These are phyloP conservation scores for Drosophila mimica DNA, from an alignment of 2,888 invertebrate species.

Conservation along the genomic window DNA sequence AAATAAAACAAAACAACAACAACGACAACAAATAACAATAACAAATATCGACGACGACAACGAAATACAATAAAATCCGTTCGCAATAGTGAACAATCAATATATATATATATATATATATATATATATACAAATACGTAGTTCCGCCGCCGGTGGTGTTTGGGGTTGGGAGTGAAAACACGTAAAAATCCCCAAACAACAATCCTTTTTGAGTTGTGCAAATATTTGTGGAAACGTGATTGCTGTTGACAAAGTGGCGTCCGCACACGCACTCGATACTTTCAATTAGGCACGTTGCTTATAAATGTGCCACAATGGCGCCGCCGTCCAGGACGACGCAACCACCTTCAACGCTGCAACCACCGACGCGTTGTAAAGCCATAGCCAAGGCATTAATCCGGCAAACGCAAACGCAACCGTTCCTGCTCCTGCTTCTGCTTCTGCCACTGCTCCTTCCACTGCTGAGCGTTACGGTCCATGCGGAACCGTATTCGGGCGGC, in stretches of 20 bases:
- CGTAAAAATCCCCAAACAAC: slow-evolving; percentile 20
- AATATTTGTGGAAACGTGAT: slow-evolving; percentile 74
- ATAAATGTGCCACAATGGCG: slow-evolving; percentile 81
- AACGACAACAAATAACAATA: slow-evolving; percentile 12
- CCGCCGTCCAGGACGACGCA: slow-evolving; percentile 73
- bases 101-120: slow-evolving; percentile 20
- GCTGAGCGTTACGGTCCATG: slow-evolving; percentile 37
- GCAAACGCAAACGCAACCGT: slow-evolving; percentile 7
- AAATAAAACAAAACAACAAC: slow-evolving; percentile 8
- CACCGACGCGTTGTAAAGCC: slow-evolving; percentile 77
- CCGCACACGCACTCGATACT: slow-evolving; percentile 67
- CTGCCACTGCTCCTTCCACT: slow-evolving; percentile 34
- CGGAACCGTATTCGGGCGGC: slow-evolving; percentile 83
- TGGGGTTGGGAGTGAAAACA: slow-evolving; percentile 11
- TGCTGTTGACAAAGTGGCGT: slow-evolving; percentile 81
- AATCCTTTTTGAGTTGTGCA: slow-evolving; percentile 69
- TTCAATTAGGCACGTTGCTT: slow-evolving; percentile 76
- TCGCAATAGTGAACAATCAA: slow-evolving; percentile 23
- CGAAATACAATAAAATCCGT: slow-evolving; percentile 20
- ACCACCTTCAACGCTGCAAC: slow-evolving; percentile 59
- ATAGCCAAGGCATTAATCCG: slow-evolving; percentile 45
- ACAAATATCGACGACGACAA: slow-evolving; percentile 28
- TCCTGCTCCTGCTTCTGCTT: slow-evolving; percentile 6
- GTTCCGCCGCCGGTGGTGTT: slow-evolving; percentile 6
- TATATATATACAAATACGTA: slow-evolving; percentile 16